Evolutionary conservation across 2,888 invertebrate species (phyloP).

Genomic region (Cyclophora albipunctata): DNA sequence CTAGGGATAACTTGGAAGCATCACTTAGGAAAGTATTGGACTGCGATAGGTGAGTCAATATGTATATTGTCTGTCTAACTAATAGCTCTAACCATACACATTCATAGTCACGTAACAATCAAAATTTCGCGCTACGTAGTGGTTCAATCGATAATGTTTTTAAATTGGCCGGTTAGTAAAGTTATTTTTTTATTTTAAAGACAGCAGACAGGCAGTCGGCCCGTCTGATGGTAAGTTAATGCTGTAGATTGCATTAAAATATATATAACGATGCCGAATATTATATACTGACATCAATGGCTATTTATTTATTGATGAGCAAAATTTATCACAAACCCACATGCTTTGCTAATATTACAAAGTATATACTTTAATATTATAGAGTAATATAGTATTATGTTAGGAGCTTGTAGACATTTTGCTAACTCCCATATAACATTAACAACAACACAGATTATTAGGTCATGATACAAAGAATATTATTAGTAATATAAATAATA

Average conservation of each 20-base stretch:
- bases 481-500: no score
- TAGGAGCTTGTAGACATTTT: no score
- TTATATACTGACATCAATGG: slow-evolving; percentile 6
- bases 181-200: slow-evolving; percentile 20
- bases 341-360: slow-evolving; percentile 2
- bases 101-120: slow-evolving; percentile 14
- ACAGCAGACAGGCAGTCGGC: slow-evolving; percentile 24
- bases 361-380: no score
- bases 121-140: slow-evolving; percentile 15
- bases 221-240: slow-evolving; percentile 24
- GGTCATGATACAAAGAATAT: no score
- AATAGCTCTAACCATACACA: slow-evolving; percentile 18
- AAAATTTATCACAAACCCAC: slow-evolving; percentile 4
- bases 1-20: slow-evolving; percentile 83
- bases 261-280: background rate
- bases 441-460: no score
- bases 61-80: slow-evolving; percentile 3
- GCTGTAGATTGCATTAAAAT: slow-evolving; percentile 14
- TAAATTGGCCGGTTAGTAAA: slow-evolving; percentile 19
- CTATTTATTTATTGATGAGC: slow-evolving; percentile 6
- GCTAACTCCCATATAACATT: no score
- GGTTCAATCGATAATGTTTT: slow-evolving; percentile 8
- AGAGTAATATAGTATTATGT: no score
- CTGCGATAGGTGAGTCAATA: slow-evolving; percentile 77
- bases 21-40: slow-evolving; percentile 82